Evolutionary conservation across 2,888 invertebrate genomes (phyloP).

Genomic region (Belgica antarctica): DNA sequence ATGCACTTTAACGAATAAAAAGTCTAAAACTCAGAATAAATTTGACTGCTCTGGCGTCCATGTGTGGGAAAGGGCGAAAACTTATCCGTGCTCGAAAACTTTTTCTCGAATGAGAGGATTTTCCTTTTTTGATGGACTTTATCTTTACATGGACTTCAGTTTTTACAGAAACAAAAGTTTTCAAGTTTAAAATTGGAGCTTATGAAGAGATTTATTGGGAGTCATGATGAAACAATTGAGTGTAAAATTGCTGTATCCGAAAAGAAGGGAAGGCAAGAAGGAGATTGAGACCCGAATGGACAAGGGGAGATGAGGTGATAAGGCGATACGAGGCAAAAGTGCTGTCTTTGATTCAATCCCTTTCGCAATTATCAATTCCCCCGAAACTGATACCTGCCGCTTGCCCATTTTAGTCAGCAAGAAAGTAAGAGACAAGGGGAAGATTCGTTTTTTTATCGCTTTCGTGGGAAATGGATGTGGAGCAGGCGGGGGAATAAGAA

Average conservation of each 20-base stretch:
- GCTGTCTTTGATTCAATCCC: slow-evolving; percentile 8
- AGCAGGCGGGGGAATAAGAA: background rate
- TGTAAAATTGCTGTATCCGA: slow-evolving; percentile 18
- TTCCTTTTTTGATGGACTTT: slow-evolving; percentile 41
- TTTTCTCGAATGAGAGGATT: no score
- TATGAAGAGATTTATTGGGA: slow-evolving; percentile 42
- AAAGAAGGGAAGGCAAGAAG: background rate
- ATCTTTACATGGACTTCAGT: background rate
- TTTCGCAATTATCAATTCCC: slow-evolving; percentile 37
- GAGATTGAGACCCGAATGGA: background rate
- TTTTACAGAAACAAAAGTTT: slow-evolving; percentile 32
- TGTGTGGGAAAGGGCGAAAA: no score
- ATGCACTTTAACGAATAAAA: slow-evolving; percentile 16
- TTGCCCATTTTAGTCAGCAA: background rate
- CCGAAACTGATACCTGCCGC: background rate
- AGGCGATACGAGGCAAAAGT: background rate
- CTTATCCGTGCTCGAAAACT: background rate
- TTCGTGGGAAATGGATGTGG: background rate
- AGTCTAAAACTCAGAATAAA: background rate
- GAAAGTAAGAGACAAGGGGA: background rate
- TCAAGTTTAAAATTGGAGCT: slow-evolving; percentile 43
- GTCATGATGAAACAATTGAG: slow-evolving; percentile 36
- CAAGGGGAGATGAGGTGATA: slow-evolving; percentile 33
- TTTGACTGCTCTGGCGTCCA: background rate
- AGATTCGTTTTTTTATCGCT: background rate